Evolutionary conservation across 2,888 invertebrate genomes (phyloP).

Genomic region (Orchesellides sinensis): DNA sequence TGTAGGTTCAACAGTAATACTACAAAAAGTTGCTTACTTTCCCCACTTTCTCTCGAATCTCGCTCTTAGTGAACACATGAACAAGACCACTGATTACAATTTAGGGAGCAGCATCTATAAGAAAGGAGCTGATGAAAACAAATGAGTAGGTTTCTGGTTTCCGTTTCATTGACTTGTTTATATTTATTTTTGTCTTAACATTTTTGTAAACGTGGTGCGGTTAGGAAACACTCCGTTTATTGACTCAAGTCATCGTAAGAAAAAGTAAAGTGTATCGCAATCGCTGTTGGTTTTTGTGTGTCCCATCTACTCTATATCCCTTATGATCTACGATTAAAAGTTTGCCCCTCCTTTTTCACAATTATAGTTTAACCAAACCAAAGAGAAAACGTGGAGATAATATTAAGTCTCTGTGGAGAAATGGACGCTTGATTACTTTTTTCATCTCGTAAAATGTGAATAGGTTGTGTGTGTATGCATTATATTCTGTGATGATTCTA

Average conservation of each 20-base stretch:
- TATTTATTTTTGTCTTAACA: conserved; percentile 8
- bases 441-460: conserved; percentile 2
- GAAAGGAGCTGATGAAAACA: conserved; percentile 6
- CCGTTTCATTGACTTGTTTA: conserved; percentile 1
- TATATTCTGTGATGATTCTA: conserved; percentile 18
- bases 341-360: conserved; percentile 11
- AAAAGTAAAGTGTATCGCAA: conserved; percentile 55
- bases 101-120: no score
- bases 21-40: not conserved
- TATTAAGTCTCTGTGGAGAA: conserved; percentile 59
- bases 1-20: no score
- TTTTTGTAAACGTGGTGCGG: conserved; percentile 28
- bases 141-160: not conserved
- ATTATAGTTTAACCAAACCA: not conserved
- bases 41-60: not conserved
- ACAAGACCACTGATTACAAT: conserved; percentile 21
- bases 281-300: conserved; percentile 52
- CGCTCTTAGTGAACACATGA: not conserved
- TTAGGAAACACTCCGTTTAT: conserved; percentile 50
- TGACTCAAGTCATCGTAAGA: conserved; percentile 49
- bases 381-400: conserved; percentile 51
- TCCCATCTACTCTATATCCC: conserved; percentile 33
- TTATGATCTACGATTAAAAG: conserved; percentile 51
- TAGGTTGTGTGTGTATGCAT: conserved; percentile 13
- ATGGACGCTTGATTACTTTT: conserved; percentile 56